A percentile compares a stretch with the other conserved stretches of the same genome.
phyloP scores from a whole-genome alignment of 2,113 vertebrate species.

The Gymnobelideus leadbeateri region DNA sequence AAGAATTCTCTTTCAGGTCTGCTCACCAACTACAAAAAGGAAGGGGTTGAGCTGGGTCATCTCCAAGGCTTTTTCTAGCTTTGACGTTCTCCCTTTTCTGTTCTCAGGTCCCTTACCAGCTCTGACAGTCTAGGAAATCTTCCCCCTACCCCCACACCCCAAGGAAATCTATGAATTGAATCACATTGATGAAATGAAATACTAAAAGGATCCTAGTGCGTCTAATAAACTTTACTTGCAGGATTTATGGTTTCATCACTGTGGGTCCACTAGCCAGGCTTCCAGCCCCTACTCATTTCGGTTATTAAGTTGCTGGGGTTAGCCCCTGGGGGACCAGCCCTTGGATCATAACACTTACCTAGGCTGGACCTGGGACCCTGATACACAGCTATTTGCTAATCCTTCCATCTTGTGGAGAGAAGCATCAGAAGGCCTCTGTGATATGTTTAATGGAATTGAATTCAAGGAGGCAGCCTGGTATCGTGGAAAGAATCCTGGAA shows the following conservation, averaged over 20 bases:
- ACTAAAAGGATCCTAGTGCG: not conserved
- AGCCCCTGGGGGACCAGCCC: not conserved
- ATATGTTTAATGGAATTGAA: not conserved
- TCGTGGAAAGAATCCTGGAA: not conserved
- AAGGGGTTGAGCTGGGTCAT: not conserved
- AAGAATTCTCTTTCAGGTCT: not conserved
- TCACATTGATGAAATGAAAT: conserved; percentile 3
- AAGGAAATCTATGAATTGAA: not conserved
- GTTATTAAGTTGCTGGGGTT: not conserved
- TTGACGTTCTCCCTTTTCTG: not conserved
- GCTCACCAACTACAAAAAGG: not conserved
- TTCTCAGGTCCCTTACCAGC: not conserved
- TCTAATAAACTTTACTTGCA: not conserved
- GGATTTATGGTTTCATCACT: not conserved
- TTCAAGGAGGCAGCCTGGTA: not conserved
- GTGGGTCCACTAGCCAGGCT: not conserved
- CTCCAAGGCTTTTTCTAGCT: not conserved
- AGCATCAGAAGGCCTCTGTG: not conserved
- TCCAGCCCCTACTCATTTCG: not conserved
- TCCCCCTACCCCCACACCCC: not conserved
- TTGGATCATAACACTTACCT: not conserved
- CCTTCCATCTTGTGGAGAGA: not conserved
- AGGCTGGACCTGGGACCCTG: not conserved
- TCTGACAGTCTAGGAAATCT: not conserved
- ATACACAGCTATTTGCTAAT: not conserved